phyloP scores from a whole-genome alignment of 2,113 vertebrate genomes.

The Cavia aperea region DNA sequence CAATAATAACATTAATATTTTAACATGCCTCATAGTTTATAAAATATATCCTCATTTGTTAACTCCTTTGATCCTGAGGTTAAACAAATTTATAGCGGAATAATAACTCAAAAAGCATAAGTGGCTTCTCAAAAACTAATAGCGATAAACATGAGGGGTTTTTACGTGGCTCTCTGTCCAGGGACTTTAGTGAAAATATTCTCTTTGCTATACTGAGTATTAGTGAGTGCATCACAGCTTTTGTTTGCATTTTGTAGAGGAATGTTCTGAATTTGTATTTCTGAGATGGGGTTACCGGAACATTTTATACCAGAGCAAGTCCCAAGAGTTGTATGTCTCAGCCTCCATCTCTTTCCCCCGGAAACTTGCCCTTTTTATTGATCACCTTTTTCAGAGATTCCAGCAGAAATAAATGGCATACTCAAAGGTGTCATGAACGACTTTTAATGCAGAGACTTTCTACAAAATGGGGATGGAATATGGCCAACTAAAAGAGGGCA shows the following conservation, averaged over 20 bases:
- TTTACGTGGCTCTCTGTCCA: background rate
- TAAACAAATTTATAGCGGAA: slow-evolving; percentile 9
- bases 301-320: background rate
- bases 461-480: background rate
- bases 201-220: background rate
- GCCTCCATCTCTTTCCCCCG: background rate
- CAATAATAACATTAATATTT: background rate
- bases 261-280: background rate
- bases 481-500: background rate
- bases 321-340: background rate
- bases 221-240: background rate
- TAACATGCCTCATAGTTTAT: background rate
- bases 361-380: background rate
- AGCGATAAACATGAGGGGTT: background rate
- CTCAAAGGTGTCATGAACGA: background rate
- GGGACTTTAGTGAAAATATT: background rate
- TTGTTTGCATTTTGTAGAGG: background rate
- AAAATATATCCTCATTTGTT: background rate
- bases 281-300: background rate
- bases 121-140: background rate
- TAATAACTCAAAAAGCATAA: background rate
- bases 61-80: background rate
- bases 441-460: background rate
- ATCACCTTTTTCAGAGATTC: background rate
- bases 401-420: background rate